phyloP scores from a whole-genome alignment of 1,140 invertebrate species.

The Bombus haemorrhoidalis region DNA sequence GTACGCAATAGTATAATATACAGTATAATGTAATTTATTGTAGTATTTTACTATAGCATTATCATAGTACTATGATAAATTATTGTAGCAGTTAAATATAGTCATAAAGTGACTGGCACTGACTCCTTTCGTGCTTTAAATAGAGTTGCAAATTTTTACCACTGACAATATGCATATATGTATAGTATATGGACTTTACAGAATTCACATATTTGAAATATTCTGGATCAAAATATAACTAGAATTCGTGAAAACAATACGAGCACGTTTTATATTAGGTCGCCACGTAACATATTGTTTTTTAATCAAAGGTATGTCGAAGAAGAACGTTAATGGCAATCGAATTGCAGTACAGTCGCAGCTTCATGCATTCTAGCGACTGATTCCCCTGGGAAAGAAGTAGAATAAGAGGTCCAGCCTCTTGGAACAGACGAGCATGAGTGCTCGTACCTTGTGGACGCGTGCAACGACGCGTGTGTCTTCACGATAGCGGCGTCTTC shows the following conservation, averaged over 20 bases:
- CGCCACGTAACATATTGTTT: constrained; percentile 5
- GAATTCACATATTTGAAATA: background rate
- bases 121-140: background rate
- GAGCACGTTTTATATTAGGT: background rate
- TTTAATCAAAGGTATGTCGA: background rate
- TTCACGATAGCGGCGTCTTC: constrained; percentile 43
- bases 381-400: constrained; percentile 23
- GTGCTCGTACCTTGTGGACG: constrained; percentile 52
- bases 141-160: background rate
- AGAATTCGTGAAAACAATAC: background rate
- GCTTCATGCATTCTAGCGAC: background rate
- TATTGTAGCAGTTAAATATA: background rate
- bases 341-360: constrained; percentile 15
- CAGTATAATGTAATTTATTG: background rate
- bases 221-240: background rate
- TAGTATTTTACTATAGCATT: too few species aligned
- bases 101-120: background rate
- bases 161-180: background rate
- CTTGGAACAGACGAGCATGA: constrained; percentile 49
- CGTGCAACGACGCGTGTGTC: constrained; percentile 51
- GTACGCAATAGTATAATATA: background rate
- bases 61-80: background rate
- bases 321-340: constrained; percentile 43
- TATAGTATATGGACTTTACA: background rate
- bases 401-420: constrained; percentile 17